Evolutionary conservation across 2,797 vertebrate species (phyloP), one percentile per base, ranked within the genome.

Genomic region (Sebastes umbrosus): DNA sequence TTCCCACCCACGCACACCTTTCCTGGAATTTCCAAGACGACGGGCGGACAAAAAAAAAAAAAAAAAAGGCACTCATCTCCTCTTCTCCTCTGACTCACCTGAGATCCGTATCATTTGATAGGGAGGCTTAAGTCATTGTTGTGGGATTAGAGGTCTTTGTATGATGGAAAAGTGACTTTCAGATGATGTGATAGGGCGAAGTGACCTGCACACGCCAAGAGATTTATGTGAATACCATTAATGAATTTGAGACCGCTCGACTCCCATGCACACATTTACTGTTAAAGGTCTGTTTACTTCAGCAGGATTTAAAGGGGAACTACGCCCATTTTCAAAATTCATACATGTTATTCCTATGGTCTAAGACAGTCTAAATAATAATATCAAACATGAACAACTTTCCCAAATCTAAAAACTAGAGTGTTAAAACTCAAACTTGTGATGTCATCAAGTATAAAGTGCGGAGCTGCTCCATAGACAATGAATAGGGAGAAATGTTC

Each of bases 11-110:
- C 87, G 22, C 88, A 87, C 84, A 88, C 68, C 86, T 92, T 94
- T 73, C 90, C 90, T 79, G 91, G 93, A 94, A 94, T 84, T 84
- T 84, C 60, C 25, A 65, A 84, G 50, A 93, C 87, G 92, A 93
- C 89, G 66, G 81, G 39, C 8, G 34, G 79, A 82, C 65, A 80
- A 67, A 63, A 60, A 82, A 62, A n/a, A n/a, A 27, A 46, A 52
- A 52, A 82, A 72, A 46, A 52, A 52, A 82, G 72, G 84, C 31
- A 27, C 81, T 73, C 73, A 8, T 82, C 85, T 88, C 82, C 34
- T 75, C 76, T 66, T 80, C 65, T 55, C 5, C 77, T 79, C 46
- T 92, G 90, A 94, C 88, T 94, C 93, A 92, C 82, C 79, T 9
- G 62, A 13, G 52, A 69, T 59, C 31, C n/a, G 24, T 79, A 85